A percentile compares a stretch with the other conserved stretches of the same genome.
Evolutionary conservation across 2,797 vertebrate species (phyloP).

Genomic region (Fundulus diaphanus): DNA sequence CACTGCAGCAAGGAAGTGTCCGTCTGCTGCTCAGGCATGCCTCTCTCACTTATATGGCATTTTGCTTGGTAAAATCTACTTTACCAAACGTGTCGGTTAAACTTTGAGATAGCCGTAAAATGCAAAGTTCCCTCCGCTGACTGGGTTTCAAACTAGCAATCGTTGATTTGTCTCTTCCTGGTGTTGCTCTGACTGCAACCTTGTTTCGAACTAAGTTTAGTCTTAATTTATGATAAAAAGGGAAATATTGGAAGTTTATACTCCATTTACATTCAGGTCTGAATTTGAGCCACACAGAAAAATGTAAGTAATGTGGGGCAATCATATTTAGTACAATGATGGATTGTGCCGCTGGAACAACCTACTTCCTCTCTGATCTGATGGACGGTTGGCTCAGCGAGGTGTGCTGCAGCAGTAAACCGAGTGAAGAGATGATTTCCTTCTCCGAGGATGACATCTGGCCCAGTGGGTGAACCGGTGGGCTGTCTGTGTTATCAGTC

Average conservation of each 20-base stretch:
- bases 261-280: slow-evolving; percentile 4
- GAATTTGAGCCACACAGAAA: slow-evolving; percentile 14
- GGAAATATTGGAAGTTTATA: background rate
- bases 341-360: slow-evolving; percentile 31
- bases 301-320: slow-evolving; percentile 5
- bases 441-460: slow-evolving; percentile 44
- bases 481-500: background rate
- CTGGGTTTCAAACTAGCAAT: slow-evolving; percentile 5
- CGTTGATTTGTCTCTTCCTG: slow-evolving; percentile 45
- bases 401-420: slow-evolving; percentile 29
- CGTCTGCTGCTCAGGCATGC: slow-evolving; percentile 21
- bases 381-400: slow-evolving; percentile 35
- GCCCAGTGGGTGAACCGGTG: slow-evolving; percentile 28
- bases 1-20: slow-evolving; percentile 50
- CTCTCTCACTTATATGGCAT: slow-evolving; percentile 20
- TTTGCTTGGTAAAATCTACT: slow-evolving; percentile 5
- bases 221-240: slow-evolving; percentile 17
- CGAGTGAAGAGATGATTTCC: slow-evolving; percentile 51
- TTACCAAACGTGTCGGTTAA: slow-evolving; percentile 5
- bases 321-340: slow-evolving; percentile 36
- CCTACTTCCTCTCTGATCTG: slow-evolving; percentile 44
- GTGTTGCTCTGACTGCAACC: slow-evolving; percentile 30
- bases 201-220: slow-evolving; percentile 30
- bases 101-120: slow-evolving; percentile 37
- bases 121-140: slow-evolving; percentile 26